phyloP scores from a whole-genome alignment of 2,888 invertebrate genomes.

The Clepsis dumicolana region DNA sequence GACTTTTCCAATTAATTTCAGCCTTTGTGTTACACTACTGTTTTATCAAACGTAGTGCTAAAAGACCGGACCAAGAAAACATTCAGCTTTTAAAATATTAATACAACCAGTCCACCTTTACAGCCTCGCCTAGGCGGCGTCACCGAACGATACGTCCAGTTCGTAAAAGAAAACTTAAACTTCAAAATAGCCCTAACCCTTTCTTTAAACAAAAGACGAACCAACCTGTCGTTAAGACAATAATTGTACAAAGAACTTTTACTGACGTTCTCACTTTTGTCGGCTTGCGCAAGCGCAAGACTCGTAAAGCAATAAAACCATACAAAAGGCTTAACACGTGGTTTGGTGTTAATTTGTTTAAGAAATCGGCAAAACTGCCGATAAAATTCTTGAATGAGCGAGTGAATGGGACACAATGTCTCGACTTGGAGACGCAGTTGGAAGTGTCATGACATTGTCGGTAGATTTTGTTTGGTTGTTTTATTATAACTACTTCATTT shows the following conservation, averaged over 20 bases:
- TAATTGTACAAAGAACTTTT: constrained; percentile 60
- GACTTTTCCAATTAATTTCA: too few relatives aligned
- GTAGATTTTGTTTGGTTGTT: neutral
- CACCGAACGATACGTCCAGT: constrained; percentile 16
- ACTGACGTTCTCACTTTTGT: constrained; percentile 80
- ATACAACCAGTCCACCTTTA: neutral
- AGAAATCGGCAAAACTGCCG: constrained; percentile 52
- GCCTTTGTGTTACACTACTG: too few relatives aligned
- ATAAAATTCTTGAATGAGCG: constrained; percentile 49
- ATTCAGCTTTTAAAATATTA: neutral
- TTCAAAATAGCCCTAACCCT: constrained; percentile 17
- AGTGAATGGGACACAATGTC: constrained; percentile 52
- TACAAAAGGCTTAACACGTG: constrained; percentile 80
- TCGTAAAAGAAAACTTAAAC: constrained; percentile 28
- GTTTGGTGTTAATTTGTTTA: constrained; percentile 77
- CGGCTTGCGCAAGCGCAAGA: constrained; percentile 69
- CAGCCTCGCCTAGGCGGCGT: constrained; percentile 13
- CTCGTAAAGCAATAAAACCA: constrained; percentile 71
- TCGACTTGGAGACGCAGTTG: constrained; percentile 8
- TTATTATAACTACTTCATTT: too few relatives aligned
- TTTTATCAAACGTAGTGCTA: too few relatives aligned
- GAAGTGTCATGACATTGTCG: constrained; percentile 23
- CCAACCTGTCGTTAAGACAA: constrained; percentile 49
- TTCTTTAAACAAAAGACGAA: constrained; percentile 30
- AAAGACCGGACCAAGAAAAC: neutral